These are phyloP conservation scores for Echinometra lucunter DNA, from an alignment of 53 echinoderm and acorn worm genomes.

Conservation along the genomic window DNA sequence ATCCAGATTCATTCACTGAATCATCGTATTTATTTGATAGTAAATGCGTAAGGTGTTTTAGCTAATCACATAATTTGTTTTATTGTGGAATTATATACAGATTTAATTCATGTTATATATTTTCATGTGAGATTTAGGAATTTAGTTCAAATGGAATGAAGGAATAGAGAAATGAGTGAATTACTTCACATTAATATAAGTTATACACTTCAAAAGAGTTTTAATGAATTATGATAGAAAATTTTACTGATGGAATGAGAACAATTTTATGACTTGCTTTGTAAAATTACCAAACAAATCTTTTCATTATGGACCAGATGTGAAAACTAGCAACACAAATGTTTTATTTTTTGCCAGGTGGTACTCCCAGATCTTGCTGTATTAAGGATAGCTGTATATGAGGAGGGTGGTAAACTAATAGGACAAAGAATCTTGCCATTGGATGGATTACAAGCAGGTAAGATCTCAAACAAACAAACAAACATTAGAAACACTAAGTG, in stretches of 20 bases:
- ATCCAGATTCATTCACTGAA: too few relatives aligned
- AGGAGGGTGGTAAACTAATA: constrained; percentile 95
- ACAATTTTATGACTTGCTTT: background rate
- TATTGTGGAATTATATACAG: background rate
- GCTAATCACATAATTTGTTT: background rate
- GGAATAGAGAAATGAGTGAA: background rate
- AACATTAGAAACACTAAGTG: background rate
- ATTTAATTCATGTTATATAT: background rate
- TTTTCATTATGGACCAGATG: background rate
- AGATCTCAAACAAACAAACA: too few relatives aligned
- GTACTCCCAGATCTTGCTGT: constrained; percentile 98
- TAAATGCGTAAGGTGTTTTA: too few relatives aligned
- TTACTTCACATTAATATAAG: background rate
- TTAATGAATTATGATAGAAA: background rate
- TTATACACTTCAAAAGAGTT: background rate
- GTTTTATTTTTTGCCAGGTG: constrained; percentile 72
- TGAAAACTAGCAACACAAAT: background rate
- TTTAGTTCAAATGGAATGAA: background rate
- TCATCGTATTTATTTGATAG: too few relatives aligned
- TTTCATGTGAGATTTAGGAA: background rate
- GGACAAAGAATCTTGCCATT: constrained; percentile 97
- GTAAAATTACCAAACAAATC: background rate
- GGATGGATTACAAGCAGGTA: constrained; percentile 95
- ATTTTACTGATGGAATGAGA: background rate
- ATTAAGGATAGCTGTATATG: constrained; percentile 97